Evolutionary conservation across 2,888 invertebrate species (phyloP), one percentile per base, ranked within the genome.

Genomic region (Erebia ligea): DNA sequence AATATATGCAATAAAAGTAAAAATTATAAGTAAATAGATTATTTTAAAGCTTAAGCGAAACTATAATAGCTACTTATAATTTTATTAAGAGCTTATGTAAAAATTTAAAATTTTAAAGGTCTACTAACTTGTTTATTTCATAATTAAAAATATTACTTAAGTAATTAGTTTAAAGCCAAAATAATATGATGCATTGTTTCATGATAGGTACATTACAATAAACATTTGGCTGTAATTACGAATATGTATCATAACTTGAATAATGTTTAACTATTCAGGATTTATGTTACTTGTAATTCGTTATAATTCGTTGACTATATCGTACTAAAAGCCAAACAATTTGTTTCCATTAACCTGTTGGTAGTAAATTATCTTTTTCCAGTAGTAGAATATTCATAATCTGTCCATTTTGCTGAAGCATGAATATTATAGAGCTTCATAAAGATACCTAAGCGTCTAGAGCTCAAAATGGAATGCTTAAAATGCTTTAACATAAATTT

Each of bases 321-420:
- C 65, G 52, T 9, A 64, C 65, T 65, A 56, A 65, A 65, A 65
- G 65, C 65, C 17, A 13, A 65, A 42, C 13, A 65, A 65, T 65
- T 65, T 42, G 42, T 65, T 54, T 56, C 65, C 65, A 65, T 56
- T 65, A 54, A 13, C 19, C 10, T 19, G 6, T 21, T 54, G 13
- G 56, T 54, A 17, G n/a, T 40, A 42, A 56, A 56, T 65, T 52
- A 52, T 57, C 21, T 57, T 25, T 34, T 6, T 57, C 19, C n/a
- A 25, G 13, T 42, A 59, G 40, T 59, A 17, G 45, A 45, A 61
- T 61, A 19, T 45, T 19, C 17, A 42, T 15, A 61, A 61, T 17
- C 15, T 17, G 15, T 21, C 9, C 8, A 62, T 21, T 48, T 62
- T 21, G 48, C 62, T 15, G 19, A 15, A 15, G 21, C 2, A 15